Percentiles rank a stretch among this genome's conserved stretches.
phyloP scores from a whole-genome alignment of 2,888 invertebrate species.

The Dermolepida albohirtum region DNA sequence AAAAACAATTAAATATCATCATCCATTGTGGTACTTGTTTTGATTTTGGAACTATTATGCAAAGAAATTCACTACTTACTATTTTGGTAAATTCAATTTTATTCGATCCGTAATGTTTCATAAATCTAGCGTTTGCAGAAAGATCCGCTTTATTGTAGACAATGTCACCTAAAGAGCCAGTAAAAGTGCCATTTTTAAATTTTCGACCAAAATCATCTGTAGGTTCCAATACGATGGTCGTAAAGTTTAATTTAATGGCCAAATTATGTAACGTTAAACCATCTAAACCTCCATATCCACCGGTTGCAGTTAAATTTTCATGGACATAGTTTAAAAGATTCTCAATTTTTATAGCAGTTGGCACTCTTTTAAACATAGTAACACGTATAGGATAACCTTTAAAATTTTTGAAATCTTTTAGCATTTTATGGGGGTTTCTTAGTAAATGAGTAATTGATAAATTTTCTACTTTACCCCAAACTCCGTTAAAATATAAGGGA shows the following conservation, averaged over 20 bases:
- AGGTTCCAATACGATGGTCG: constrained; percentile 52
- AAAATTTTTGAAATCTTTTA: constrained; percentile 49
- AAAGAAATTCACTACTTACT: constrained; percentile 61
- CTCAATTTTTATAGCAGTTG: constrained; percentile 52
- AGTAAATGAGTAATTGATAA: constrained; percentile 4
- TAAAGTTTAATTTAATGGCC: constrained; percentile 60
- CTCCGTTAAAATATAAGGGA: constrained; percentile 43
- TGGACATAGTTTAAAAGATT: constrained; percentile 50
- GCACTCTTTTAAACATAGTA: constrained; percentile 58
- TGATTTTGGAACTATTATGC: constrained; percentile 64
- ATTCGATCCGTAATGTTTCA: constrained; percentile 58
- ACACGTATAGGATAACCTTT: constrained; percentile 59
- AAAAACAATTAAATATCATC: constrained; percentile 60
- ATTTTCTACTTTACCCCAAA: constrained; percentile 16
- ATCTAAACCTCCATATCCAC: constrained; percentile 59
- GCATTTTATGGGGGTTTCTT: constrained; percentile 31
- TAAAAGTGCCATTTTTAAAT: constrained; percentile 51
- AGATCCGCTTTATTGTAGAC: constrained; percentile 59
- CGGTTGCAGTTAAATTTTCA: constrained; percentile 46
- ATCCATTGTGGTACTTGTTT: constrained; percentile 63
- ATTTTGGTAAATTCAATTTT: constrained; percentile 62
- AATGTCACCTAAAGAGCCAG: constrained; percentile 61
- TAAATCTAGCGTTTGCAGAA: constrained; percentile 63
- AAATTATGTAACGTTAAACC: constrained; percentile 60
- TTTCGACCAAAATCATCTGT: constrained; percentile 55